Percentiles rank a stretch among this genome's conserved stretches.
phyloP scores from a whole-genome alignment of 1,140 invertebrate species.

The Daktulosphaira vitifoliae region DNA sequence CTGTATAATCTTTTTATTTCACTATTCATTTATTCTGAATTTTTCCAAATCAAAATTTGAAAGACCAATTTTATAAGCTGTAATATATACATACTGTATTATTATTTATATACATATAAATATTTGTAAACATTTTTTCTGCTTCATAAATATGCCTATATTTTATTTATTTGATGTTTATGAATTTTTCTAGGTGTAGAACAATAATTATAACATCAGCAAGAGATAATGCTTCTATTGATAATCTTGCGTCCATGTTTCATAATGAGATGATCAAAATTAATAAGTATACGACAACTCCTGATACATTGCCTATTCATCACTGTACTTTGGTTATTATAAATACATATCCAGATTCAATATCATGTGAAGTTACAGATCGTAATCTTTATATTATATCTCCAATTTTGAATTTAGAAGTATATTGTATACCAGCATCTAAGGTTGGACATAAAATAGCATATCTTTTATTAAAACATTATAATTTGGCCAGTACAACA shows the following conservation, averaged over 20 bases:
- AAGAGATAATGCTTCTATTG: conserved; percentile 71
- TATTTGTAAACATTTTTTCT: too few species aligned
- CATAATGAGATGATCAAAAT: conserved; percentile 66
- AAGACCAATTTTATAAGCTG: too few species aligned
- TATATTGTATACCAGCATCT: conserved; percentile 47
- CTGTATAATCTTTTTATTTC: too few species aligned
- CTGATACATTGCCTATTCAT: conserved; percentile 61
- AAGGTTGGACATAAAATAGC: conserved; percentile 58
- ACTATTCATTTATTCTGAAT: too few species aligned
- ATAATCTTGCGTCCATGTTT: conserved; percentile 76
- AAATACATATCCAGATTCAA: conserved; percentile 71
- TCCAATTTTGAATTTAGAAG: conserved; percentile 46
- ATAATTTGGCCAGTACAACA: conserved; percentile 86
- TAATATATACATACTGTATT: too few species aligned
- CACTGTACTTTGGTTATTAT: conserved; percentile 82
- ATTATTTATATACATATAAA: too few species aligned
- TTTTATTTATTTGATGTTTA: too few species aligned
- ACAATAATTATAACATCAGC: conserved; percentile 83
- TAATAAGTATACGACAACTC: conserved; percentile 60
- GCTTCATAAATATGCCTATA: too few species aligned
- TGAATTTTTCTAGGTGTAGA: conserved; percentile 55
- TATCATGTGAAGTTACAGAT: conserved; percentile 18
- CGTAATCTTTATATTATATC: conserved; percentile 49
- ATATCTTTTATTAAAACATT: conserved; percentile 71
- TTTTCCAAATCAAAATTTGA: too few species aligned